Evolutionary conservation across 2,797 vertebrate genomes (phyloP), one percentile per base, ranked within the genome.

Genomic region (Thalassophryne amazonica): DNA sequence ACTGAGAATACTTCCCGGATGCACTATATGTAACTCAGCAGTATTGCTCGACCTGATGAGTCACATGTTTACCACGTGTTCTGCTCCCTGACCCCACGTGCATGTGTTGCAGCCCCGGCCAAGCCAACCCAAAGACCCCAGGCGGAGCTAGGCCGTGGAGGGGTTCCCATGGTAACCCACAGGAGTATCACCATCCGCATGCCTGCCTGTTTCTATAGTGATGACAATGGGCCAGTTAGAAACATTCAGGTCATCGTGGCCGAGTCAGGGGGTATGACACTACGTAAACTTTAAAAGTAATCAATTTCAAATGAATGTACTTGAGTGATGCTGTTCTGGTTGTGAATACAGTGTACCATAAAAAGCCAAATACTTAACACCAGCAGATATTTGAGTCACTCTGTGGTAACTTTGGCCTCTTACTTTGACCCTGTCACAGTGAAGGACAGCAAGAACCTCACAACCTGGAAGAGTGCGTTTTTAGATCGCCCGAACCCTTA

Each of bases 121-220:
- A 89, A 89, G 38, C 96, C 97, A 22, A 84, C 81, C 52, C 89
- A 76, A 69, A 98, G 78, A 77, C 97, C 97, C 34, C 67, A 71
- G 60, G 90, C 91, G 33, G 78, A 90, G 77, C 83, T 92, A 74
- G 92, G 91, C 84, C 73, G 86, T 42, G 89, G 72, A 54, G 94
- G 93, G 64, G 92, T 88, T 28, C 53, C 93, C 46, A 91, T 95
- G 2, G 91, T 93, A 73, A 98, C 95, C 60, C 84, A 89, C 53
- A 96, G 92, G 63, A 98, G 93, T 64, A 94, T 99, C 81, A 91
- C 91, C 2, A 93, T 99, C 81, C 88, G 71, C 83, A 94, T 94
- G 93, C 97, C 97, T 12, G 60, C 91, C 73, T 99, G 97, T 86
- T 98, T 94, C 83, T 99, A 96, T 81, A 95, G 76, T 79, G 96